phyloP scores from a whole-genome alignment of 2,888 invertebrate species.

The Neoscelio sp. region DNA sequence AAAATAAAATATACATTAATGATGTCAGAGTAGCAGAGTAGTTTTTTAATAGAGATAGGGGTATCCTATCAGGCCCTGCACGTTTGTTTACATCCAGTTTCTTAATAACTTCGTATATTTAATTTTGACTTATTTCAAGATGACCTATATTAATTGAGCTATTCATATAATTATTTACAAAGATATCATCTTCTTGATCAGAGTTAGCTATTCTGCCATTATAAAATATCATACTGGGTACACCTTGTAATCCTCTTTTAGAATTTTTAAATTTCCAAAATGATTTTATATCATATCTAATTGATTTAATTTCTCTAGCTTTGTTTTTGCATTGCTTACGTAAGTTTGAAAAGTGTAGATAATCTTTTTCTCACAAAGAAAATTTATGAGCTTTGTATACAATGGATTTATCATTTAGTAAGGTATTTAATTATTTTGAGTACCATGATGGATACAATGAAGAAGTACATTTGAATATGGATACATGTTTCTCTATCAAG shows the following conservation, averaged over 20 bases:
- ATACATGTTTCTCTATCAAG: no score
- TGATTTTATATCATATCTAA: constrained; percentile 1
- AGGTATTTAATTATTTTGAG: neutral
- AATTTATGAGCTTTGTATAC: neutral
- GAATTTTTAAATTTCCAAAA: constrained; percentile 13
- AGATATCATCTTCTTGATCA: neutral
- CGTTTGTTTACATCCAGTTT: neutral
- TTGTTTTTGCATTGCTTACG: neutral
- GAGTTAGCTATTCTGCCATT: neutral
- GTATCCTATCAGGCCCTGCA: constrained; percentile 5
- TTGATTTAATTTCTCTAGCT: no score
- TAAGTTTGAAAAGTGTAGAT: neutral
- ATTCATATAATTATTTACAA: neutral
- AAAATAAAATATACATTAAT: neutral
- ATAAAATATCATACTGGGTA: neutral
- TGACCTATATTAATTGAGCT: neutral
- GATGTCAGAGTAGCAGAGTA: neutral
- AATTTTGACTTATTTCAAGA: neutral
- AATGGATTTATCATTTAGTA: neutral
- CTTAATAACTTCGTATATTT: neutral
- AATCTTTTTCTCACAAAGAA: neutral
- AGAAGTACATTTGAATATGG: no score
- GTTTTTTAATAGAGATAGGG: neutral
- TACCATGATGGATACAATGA: neutral
- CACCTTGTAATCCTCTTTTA: neutral